phyloP scores from a whole-genome alignment of 2,888 invertebrate species.

The Pyrrhia umbra region DNA sequence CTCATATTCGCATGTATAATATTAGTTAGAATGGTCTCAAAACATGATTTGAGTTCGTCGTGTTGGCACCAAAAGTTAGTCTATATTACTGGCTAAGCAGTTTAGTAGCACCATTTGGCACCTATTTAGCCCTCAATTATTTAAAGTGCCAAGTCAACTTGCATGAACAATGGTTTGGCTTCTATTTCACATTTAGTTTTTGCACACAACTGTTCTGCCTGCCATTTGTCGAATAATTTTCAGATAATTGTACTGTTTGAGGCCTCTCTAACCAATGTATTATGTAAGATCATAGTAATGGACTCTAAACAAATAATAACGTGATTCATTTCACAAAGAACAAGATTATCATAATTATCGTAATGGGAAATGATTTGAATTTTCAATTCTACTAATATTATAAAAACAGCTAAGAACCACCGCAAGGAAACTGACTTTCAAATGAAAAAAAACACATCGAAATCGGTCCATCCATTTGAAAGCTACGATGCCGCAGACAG shows the following conservation, averaged over 20 bases:
- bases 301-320: too few species aligned
- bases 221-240: conserved; percentile 22
- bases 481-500: too few species aligned
- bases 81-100: conserved; percentile 19
- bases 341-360: too few species aligned
- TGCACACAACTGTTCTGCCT: conserved; percentile 11
- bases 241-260: background rate
- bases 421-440: too few species aligned
- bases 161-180: conserved; percentile 51
- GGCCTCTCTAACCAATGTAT: background rate
- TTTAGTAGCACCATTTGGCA: conserved; percentile 47
- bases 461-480: too few species aligned
- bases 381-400: too few species aligned
- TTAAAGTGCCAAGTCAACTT: conserved; percentile 48
- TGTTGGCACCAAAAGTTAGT: conserved; percentile 34
- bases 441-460: too few species aligned
- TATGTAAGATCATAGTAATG: background rate
- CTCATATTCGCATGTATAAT: too few species aligned
- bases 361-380: too few species aligned
- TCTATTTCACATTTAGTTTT: conserved; percentile 27
- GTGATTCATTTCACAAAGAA: too few species aligned
- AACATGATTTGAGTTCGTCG: conserved; percentile 18
- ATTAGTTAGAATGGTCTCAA: conserved; percentile 12
- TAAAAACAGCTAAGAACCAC: too few species aligned
- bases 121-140: conserved; percentile 47